Evolutionary conservation across 2,113 vertebrate genomes (phyloP).

Genomic region (Pandion haliaetus): DNA sequence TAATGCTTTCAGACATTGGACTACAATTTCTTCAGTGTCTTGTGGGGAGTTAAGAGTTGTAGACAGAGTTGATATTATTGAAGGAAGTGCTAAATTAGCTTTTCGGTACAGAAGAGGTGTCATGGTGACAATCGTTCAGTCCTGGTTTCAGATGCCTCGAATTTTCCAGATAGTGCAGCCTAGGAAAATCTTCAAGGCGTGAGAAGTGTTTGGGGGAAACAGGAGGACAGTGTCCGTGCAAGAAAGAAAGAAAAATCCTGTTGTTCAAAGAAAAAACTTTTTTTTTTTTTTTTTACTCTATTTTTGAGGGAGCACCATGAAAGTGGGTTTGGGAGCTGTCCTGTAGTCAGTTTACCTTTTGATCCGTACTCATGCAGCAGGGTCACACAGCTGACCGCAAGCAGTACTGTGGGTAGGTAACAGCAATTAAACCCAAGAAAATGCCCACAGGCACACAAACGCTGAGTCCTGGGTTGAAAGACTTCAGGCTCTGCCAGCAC

Average conservation of each 20-base stretch:
- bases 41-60: background rate
- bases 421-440: background rate
- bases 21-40: background rate
- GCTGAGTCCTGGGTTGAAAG: background rate
- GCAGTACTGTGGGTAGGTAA: too few relatives aligned
- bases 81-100: background rate
- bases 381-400: background rate
- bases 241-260: background rate
- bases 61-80: background rate
- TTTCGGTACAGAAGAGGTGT: background rate
- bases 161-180: background rate
- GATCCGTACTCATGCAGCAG: fast-evolving
- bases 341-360: background rate
- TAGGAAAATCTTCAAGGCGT: background rate
- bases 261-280: background rate
- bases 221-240: background rate
- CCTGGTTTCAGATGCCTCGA: background rate
- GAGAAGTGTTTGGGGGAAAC: background rate
- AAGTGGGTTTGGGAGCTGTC: background rate
- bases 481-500: background rate
- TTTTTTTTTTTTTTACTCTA: background rate
- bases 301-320: background rate
- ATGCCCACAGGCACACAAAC: background rate
- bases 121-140: background rate
- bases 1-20: background rate